Conservation (phyloP, 2,888 invertebrate species). For the Teleiodes luculella region DNA sequence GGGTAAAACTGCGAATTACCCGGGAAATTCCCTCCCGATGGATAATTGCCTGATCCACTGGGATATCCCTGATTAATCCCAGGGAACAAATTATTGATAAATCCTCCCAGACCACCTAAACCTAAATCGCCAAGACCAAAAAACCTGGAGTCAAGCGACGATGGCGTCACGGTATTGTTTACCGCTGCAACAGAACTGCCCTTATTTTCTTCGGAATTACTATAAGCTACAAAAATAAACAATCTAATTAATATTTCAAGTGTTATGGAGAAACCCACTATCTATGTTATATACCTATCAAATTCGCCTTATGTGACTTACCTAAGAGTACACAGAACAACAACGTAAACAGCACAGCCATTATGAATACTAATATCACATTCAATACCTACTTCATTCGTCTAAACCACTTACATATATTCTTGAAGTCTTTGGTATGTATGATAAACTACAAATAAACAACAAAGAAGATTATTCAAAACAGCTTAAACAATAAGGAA, state of each 20-base stretch:
- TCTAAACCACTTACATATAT: too few relatives aligned
- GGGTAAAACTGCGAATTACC: conserved; percentile 36
- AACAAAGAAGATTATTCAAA: neutral
- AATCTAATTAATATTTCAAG: too few relatives aligned
- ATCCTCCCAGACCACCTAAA: conserved; percentile 17
- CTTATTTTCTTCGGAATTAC: conserved; percentile 1
- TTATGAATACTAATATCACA: neutral
- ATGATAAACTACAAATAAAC: neutral
- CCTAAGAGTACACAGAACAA: neutral
- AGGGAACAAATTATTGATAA: conserved; percentile 25
- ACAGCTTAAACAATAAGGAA: too few relatives aligned
- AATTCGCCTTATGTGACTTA: neutral
- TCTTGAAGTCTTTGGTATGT: neutral
- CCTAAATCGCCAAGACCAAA: conserved; percentile 22
- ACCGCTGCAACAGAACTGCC: neutral
- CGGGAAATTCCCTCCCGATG: conserved; percentile 27
- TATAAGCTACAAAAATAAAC: neutral
- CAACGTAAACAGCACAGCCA: conserved; percentile 1
- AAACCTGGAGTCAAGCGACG: conserved; percentile 30
- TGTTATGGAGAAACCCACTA: too few relatives aligned
- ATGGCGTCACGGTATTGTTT: conserved; percentile 4
- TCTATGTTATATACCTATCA: too few relatives aligned
- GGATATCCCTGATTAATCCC: conserved; percentile 34
- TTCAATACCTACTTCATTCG: too few relatives aligned
- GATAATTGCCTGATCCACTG: conserved; percentile 32